Conservation (phyloP, 35 echinoderm and acorn worm genomes). For the Anneissia japonica region DNA sequence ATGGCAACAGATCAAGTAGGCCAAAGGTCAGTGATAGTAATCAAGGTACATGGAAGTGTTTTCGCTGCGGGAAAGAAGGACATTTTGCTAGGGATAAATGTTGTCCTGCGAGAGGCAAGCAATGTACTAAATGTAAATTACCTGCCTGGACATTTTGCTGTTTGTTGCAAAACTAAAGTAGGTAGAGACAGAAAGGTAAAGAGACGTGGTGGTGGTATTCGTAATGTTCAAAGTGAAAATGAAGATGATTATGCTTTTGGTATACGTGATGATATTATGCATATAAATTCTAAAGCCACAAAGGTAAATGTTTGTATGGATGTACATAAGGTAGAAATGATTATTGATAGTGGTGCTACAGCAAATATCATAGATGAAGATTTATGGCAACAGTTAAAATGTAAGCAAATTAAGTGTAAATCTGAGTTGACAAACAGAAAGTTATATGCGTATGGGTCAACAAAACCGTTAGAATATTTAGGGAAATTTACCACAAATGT, state of each 20-base stretch:
- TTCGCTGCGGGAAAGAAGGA: constrained; percentile 33
- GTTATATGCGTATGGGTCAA: constrained; percentile 49
- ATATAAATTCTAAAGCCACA: background rate
- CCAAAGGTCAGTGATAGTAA: too few relatives aligned
- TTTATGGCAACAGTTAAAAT: constrained; percentile 36
- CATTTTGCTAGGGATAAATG: constrained; percentile 42
- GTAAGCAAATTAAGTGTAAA: constrained; percentile 32
- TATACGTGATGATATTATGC: background rate
- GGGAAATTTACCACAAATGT: constrained; percentile 33
- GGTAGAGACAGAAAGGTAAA: background rate
- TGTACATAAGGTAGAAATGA: constrained; percentile 20
- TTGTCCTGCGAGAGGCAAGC: constrained; percentile 46
- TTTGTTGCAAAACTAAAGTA: constrained; percentile 43
- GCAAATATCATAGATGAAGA: constrained; percentile 43
- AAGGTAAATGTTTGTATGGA: background rate
- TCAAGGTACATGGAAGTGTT: too few relatives aligned
- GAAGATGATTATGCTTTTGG: constrained; percentile 13
- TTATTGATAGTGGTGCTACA: constrained; percentile 36
- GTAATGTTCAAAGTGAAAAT: constrained; percentile 14
- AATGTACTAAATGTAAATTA: constrained; percentile 43
- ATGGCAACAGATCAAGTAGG: too few relatives aligned
- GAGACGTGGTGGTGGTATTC: background rate
- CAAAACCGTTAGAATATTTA: constrained; percentile 39
- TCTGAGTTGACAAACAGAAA: constrained; percentile 25
- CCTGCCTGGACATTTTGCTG: constrained; percentile 30